These are phyloP conservation scores for Albula goreensis DNA, from an alignment of 2,113 vertebrate genomes.

Conservation along the genomic window DNA sequence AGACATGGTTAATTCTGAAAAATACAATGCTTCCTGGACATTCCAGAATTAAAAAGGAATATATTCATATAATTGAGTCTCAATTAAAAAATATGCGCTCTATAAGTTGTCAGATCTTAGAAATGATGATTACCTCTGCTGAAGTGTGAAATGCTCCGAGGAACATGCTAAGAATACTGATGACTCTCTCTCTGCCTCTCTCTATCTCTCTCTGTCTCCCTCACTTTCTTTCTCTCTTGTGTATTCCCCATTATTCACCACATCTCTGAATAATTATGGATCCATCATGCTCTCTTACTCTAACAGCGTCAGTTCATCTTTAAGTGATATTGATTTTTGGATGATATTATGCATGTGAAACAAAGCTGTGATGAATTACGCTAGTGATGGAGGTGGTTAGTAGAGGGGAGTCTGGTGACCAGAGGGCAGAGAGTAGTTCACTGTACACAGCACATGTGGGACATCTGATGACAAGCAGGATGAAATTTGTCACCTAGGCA, in stretches of 20 bases:
- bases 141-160: conserved; percentile 1
- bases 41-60: conserved; percentile 29
- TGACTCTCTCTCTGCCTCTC: background rate
- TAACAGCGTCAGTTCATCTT: background rate
- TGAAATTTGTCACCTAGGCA: conserved; percentile 38
- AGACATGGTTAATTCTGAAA: no score
- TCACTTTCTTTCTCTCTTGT: no score
- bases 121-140: conserved; percentile 50
- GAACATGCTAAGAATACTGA: conserved; percentile 15
- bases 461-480: conserved; percentile 16
- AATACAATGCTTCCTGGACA: background rate
- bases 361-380: conserved; percentile 55
- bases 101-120: conserved; percentile 54
- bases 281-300: conserved; percentile 35
- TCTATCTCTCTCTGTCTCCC: background rate
- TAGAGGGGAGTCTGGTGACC: conserved; percentile 10
- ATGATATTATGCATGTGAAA: conserved; percentile 40
- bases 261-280: conserved; percentile 13
- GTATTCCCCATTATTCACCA: background rate
- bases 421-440: background rate
- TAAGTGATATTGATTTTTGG: conserved; percentile 33
- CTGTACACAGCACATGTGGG: conserved; percentile 2
- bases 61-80: conserved; percentile 51
- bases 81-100: conserved; percentile 57
- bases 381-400: conserved; percentile 47